phyloP scores from a whole-genome alignment of 2,797 vertebrate genomes.

The Moxostoma hubbsi region DNA sequence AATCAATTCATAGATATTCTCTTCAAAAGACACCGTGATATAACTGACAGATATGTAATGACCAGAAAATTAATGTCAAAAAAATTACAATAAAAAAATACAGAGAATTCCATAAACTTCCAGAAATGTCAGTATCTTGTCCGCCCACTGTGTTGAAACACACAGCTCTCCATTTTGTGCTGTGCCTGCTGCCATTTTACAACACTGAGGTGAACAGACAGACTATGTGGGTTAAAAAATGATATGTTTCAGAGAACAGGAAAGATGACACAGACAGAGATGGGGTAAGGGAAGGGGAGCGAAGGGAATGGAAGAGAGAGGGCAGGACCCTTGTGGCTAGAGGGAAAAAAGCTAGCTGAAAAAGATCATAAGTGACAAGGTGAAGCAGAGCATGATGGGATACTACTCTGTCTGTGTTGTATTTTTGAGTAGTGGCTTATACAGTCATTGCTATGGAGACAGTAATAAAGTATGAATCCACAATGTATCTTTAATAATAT shows the following conservation, averaged over 20 bases:
- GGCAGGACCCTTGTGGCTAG: constrained; percentile 35
- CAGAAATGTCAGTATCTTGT: not conserved
- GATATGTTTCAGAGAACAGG: constrained; percentile 42
- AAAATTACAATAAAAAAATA: not conserved
- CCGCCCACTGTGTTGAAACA: not conserved
- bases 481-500: not conserved
- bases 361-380: constrained; percentile 55
- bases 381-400: constrained; percentile 53
- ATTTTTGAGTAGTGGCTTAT: constrained; percentile 24
- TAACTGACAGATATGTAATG: too few relatives aligned
- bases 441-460: not conserved
- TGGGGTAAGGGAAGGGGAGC: not conserved
- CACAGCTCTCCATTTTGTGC: constrained; percentile 44
- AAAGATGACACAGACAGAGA: constrained; percentile 25
- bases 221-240: constrained; percentile 43
- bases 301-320: not conserved
- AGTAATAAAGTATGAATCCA: constrained; percentile 1
- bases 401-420: constrained; percentile 12
- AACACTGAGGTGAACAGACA: constrained; percentile 3
- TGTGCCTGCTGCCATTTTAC: constrained; percentile 44
- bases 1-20: too few relatives aligned
- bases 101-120: not conserved
- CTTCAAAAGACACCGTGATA: too few relatives aligned
- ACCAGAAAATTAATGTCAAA: not conserved
- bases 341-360: constrained; percentile 21